These are phyloP conservation scores for Mastacembelus armatus DNA, from an alignment of 2,797 vertebrate species.

Conservation along the genomic window DNA sequence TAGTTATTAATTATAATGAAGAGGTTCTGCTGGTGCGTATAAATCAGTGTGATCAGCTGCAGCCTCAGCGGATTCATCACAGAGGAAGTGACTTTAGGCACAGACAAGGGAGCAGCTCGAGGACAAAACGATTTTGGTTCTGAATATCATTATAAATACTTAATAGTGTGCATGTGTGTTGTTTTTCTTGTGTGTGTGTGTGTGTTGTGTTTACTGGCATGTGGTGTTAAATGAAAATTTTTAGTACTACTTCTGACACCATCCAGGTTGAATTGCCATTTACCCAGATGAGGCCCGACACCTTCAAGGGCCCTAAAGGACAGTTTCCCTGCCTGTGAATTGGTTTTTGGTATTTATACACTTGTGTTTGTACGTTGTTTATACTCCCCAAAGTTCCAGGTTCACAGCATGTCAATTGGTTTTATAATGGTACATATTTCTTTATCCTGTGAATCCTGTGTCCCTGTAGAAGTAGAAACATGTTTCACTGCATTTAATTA, in stretches of 20 bases:
- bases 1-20: constrained; percentile 74
- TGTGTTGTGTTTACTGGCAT: constrained; percentile 21
- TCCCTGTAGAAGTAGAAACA: too few species aligned
- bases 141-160: constrained; percentile 49
- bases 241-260: neutral
- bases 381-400: too few species aligned
- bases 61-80: constrained; percentile 62
- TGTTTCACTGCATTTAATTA: neutral
- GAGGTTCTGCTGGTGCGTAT: constrained; percentile 62
- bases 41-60: constrained; percentile 68
- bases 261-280: too few species aligned
- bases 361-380: constrained; percentile 5
- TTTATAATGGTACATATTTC: too few species aligned
- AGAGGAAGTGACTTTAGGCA: constrained; percentile 48
- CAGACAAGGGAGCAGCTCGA: constrained; percentile 51
- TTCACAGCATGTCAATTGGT: too few species aligned
- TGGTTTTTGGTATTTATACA: neutral
- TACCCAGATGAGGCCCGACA: too few species aligned
- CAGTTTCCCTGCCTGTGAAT: neutral
- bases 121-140: constrained; percentile 52
- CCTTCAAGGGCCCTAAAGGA: neutral
- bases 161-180: constrained; percentile 29
- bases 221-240: neutral
- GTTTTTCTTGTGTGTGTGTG: constrained; percentile 15
- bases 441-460: too few species aligned